Conservation (phyloP, 2,113 vertebrate genomes). For the Psittacus erithacus region DNA sequence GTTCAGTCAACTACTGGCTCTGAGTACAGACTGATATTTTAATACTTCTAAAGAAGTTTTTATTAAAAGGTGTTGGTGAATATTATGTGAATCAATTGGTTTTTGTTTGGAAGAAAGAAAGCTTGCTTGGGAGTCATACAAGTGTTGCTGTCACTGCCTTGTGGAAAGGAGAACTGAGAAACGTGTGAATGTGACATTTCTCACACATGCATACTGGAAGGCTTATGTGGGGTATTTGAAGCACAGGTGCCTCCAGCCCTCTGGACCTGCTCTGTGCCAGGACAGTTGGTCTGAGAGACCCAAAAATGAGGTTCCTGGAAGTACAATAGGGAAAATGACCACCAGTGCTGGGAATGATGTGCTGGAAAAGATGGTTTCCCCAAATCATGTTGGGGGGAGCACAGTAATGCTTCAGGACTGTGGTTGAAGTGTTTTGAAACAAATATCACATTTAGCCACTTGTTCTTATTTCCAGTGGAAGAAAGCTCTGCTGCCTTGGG, state of each 20-base stretch:
- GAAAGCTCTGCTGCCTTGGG: not conserved
- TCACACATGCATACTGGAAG: not conserved
- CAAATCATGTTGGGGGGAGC: not conserved
- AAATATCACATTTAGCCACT: not conserved
- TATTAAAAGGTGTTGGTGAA: not conserved
- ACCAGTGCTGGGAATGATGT: not conserved
- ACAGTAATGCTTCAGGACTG: fast-evolving
- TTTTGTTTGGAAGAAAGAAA: not conserved
- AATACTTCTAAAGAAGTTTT: not conserved
- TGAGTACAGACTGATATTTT: not conserved
- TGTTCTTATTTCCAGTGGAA: not conserved
- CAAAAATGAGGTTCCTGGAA: not conserved
- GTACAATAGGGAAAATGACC: not conserved
- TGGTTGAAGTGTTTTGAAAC: not conserved
- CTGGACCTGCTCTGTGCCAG: not conserved
- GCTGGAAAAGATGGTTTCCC: not conserved
- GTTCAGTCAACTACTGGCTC: not conserved
- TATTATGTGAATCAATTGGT: not conserved
- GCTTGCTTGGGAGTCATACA: not conserved
- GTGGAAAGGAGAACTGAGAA: not conserved
- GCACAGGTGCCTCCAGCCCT: not conserved
- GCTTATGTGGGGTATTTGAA: not conserved
- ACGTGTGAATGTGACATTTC: not conserved
- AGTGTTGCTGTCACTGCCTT: not conserved
- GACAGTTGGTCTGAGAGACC: not conserved